Percentiles rank a stretch among this genome's conserved stretches.
Evolutionary conservation across 1,140 invertebrate species (phyloP).

Genomic region (Amyelois transitella): DNA sequence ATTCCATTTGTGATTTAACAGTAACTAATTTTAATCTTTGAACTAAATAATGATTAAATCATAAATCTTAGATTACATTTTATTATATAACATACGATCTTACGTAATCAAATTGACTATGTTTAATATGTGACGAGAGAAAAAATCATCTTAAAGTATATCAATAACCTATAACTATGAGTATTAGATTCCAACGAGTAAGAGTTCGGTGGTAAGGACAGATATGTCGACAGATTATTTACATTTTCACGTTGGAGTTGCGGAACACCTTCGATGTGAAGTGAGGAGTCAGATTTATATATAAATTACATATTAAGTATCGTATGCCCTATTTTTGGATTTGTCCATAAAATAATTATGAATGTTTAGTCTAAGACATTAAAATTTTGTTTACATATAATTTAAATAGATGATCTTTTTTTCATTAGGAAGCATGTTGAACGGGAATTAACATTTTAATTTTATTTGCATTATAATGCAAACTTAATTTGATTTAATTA

Average conservation of each 20-base stretch:
- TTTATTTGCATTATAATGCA: no score
- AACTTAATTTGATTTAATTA: no score
- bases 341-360: background rate
- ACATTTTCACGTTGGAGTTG: background rate
- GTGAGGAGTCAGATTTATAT: background rate
- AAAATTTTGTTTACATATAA: background rate
- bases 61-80: slow-evolving; percentile 3
- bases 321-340: slow-evolving; percentile 1
- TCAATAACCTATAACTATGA: slow-evolving; percentile 13
- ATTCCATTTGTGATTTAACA: background rate
- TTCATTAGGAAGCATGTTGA: no score
- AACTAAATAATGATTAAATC: slow-evolving; percentile 3
- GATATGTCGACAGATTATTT: slow-evolving; percentile 17
- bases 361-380: background rate
- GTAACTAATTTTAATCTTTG: slow-evolving; percentile 1
- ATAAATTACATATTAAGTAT: slow-evolving; percentile 15
- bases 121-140: slow-evolving; percentile 33
- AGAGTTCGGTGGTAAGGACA: slow-evolving; percentile 33
- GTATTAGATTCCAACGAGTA: slow-evolving; percentile 22
- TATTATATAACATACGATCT: slow-evolving; percentile 20
- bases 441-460: no score
- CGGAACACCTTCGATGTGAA: background rate
- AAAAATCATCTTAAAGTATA: slow-evolving; percentile 22
- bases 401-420: no score
- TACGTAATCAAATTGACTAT: slow-evolving; percentile 32